These are phyloP conservation scores for Trichacis sp. DNA, from an alignment of 2,888 invertebrate genomes.

Conservation along the genomic window DNA sequence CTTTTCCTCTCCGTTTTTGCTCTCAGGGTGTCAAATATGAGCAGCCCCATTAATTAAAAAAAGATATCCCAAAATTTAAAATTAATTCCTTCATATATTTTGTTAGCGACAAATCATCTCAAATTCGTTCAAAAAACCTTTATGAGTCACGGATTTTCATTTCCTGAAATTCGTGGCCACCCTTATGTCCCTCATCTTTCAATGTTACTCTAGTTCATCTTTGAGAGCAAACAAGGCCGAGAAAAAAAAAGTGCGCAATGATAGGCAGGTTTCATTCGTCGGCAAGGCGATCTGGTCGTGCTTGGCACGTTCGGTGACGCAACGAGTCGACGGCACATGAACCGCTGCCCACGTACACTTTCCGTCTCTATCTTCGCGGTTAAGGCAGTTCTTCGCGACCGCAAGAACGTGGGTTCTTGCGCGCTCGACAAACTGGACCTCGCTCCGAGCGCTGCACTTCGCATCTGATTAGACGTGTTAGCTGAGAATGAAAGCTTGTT, in stretches of 20 bases:
- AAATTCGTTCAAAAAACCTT: too few relatives aligned
- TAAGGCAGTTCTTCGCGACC: constrained; percentile 14
- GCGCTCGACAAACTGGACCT: constrained; percentile 33
- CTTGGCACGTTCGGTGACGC: constrained; percentile 40
- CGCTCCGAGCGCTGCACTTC: constrained; percentile 20
- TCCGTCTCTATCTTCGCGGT: constrained; percentile 29
- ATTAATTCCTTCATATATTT: too few relatives aligned
- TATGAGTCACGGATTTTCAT: too few relatives aligned
- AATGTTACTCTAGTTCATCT: too few relatives aligned
- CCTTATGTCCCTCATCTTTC: too few relatives aligned
- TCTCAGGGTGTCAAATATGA: too few relatives aligned
- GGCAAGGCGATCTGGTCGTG: constrained; percentile 39
- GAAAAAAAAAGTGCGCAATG: constrained; percentile 14
- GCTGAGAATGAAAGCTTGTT: constrained; percentile 30
- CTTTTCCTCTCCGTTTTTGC: too few relatives aligned
- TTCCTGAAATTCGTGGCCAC: too few relatives aligned
- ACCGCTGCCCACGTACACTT: constrained; percentile 36
- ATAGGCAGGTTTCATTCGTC: constrained; percentile 32
- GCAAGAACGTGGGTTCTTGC: constrained; percentile 16
- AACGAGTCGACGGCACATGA: constrained; percentile 38
- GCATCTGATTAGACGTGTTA: constrained; percentile 36
- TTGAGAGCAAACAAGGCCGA: too few relatives aligned
- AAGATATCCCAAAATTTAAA: too few relatives aligned
- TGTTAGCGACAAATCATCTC: too few relatives aligned
- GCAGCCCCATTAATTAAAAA: too few relatives aligned